Evolutionary conservation across 2,888 invertebrate genomes (phyloP).

Genomic region (Drosophila mimetica): DNA sequence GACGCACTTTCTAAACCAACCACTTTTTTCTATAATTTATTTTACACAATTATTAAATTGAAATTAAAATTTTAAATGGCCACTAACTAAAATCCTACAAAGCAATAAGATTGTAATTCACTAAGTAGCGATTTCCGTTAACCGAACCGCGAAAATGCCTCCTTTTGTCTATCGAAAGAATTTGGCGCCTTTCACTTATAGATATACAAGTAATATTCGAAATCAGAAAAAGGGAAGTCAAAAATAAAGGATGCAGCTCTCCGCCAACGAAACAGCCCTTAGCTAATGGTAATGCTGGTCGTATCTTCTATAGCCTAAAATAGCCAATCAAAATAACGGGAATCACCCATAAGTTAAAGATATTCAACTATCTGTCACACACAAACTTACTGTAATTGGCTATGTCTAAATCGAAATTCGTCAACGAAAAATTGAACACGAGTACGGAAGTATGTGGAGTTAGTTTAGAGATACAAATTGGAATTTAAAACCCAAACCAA

Average conservation of each 20-base stretch:
- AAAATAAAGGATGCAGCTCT: background rate
- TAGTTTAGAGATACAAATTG: constrained; percentile 24
- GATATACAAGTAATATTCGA: too few species aligned
- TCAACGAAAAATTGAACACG: constrained; percentile 32
- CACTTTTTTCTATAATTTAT: background rate
- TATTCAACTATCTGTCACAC: background rate
- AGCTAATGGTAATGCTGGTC: too few species aligned
- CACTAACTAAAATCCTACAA: background rate
- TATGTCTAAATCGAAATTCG: constrained; percentile 36
- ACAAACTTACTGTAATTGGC: constrained; percentile 25
- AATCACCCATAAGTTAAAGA: background rate
- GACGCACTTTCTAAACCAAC: background rate
- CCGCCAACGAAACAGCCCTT: background rate
- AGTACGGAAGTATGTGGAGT: background rate
- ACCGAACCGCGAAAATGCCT: background rate
- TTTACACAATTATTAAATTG: background rate
- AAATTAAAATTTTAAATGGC: background rate
- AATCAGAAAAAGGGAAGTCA: too few species aligned
- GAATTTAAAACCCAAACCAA: constrained; percentile 11
- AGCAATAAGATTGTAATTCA: background rate
- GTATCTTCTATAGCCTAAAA: background rate
- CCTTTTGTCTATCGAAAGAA: too few species aligned
- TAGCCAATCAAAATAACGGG: background rate
- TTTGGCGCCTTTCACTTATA: too few species aligned
- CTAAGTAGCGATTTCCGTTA: background rate